Conservation (phyloP, 2,113 vertebrate genomes). For the Nettapus auritus region DNA sequence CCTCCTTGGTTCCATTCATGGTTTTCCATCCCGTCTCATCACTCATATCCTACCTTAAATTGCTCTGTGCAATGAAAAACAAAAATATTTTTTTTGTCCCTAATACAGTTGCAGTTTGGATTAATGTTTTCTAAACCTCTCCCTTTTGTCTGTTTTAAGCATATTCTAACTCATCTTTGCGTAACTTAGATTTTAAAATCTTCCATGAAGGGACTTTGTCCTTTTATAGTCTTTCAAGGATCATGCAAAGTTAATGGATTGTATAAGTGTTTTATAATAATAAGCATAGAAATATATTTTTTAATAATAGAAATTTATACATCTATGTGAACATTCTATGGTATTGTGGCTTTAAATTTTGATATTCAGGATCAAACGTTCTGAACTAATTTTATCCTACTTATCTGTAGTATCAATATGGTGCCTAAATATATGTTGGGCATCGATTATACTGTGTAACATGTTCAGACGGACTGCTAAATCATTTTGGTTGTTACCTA, state of each 20-base stretch:
- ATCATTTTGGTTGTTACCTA: neutral
- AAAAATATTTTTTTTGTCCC: neutral
- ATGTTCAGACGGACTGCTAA: constrained; percentile 3
- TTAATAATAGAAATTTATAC: neutral
- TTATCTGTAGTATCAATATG: neutral
- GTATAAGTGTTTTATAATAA: neutral
- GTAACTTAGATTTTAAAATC: constrained; percentile 3
- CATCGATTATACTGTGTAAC: neutral
- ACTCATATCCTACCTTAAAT: neutral
- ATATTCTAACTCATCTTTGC: neutral
- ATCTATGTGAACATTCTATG: neutral
- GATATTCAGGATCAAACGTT: neutral
- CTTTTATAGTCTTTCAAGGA: neutral
- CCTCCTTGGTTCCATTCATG: neutral
- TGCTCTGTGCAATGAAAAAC: neutral
- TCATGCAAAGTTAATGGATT: neutral
- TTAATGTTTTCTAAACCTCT: constrained; percentile 7
- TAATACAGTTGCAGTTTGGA: neutral
- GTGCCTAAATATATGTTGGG: neutral
- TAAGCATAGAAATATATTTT: neutral
- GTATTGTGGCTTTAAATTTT: neutral
- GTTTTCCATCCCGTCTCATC: neutral
- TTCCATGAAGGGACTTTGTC: neutral
- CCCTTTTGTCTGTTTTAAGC: neutral
- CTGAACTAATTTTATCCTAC: neutral